Conservation (phyloP, 2,888 invertebrate species). For the Folsomia manolachei region DNA sequence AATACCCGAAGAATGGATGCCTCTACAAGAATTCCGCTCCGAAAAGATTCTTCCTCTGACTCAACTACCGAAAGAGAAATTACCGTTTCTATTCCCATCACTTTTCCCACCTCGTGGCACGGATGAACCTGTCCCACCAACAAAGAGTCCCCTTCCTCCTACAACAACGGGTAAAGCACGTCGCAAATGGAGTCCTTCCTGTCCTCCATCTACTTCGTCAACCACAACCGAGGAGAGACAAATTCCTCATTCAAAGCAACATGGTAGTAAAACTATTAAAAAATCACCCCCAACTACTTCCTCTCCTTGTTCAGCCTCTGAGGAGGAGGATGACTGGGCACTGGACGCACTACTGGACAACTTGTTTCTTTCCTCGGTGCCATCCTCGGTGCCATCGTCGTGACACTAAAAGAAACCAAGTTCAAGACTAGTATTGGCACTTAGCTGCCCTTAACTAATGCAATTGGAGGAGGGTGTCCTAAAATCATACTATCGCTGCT, state of each 20-base stretch:
- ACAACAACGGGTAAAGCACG: neutral
- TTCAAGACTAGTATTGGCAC: too few relatives aligned
- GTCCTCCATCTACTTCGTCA: conserved; percentile 26
- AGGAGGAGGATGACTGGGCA: conserved; percentile 26
- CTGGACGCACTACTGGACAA: conserved; percentile 35
- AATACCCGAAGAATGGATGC: conserved; percentile 49
- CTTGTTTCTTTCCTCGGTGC: conserved; percentile 21
- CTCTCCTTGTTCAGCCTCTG: neutral
- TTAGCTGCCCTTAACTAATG: too few relatives aligned
- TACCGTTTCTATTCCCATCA: conserved; percentile 45
- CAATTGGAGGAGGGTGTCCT: too few relatives aligned
- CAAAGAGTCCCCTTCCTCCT: conserved; percentile 42
- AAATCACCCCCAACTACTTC: neutral
- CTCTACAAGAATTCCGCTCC: conserved; percentile 40
- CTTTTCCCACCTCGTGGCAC: conserved; percentile 33
- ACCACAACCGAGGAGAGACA: conserved; percentile 16
- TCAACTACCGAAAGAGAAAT: conserved; percentile 45
- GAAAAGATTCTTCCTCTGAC: conserved; percentile 48
- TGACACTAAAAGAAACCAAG: conserved; percentile 29
- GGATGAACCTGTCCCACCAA: conserved; percentile 33
- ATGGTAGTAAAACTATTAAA: conserved; percentile 22
- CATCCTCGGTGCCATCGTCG: conserved; percentile 13
- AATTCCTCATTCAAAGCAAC: neutral
- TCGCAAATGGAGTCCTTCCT: conserved; percentile 29
- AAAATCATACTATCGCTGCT: too few relatives aligned